Percentiles rank a stretch among this genome's conserved stretches.
Conservation (phyloP, 2,797 vertebrate species). For the Parauchenoglanis ngamensis region DNA sequence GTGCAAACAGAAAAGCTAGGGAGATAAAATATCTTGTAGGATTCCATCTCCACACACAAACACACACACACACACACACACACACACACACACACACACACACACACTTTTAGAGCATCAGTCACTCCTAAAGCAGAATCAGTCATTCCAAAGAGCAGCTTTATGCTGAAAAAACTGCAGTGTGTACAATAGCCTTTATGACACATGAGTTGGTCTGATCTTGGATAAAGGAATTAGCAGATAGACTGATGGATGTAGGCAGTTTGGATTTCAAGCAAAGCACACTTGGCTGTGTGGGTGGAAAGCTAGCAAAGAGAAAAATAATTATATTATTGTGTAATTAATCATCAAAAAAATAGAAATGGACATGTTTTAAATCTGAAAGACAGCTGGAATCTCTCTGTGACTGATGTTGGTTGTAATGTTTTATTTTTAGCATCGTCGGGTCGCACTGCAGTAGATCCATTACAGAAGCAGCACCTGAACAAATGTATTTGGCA, state of each 20-base stretch:
- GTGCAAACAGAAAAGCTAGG: neutral
- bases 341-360: neutral
- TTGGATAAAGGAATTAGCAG: neutral
- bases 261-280: neutral
- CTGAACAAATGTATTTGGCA: slow-evolving; percentile 10
- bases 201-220: neutral
- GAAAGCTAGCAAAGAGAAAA: neutral
- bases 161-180: neutral
- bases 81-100: neutral
- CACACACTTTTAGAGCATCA: neutral
- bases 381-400: neutral
- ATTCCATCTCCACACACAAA: neutral
- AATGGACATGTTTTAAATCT: neutral
- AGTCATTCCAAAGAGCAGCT: neutral
- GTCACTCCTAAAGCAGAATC: neutral
- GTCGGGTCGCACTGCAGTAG: neutral
- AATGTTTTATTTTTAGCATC: slow-evolving; percentile 3
- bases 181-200: neutral
- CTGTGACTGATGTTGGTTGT: neutral
- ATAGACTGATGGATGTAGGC: neutral
- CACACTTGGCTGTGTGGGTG: neutral
- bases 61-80: slow-evolving; percentile 1
- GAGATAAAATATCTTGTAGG: neutral
- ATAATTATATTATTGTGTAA: neutral
- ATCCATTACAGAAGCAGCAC: slow-evolving; percentile 12